Evolutionary conservation across 2,113 vertebrate species (phyloP).

Genomic region (Stercorarius parasiticus): DNA sequence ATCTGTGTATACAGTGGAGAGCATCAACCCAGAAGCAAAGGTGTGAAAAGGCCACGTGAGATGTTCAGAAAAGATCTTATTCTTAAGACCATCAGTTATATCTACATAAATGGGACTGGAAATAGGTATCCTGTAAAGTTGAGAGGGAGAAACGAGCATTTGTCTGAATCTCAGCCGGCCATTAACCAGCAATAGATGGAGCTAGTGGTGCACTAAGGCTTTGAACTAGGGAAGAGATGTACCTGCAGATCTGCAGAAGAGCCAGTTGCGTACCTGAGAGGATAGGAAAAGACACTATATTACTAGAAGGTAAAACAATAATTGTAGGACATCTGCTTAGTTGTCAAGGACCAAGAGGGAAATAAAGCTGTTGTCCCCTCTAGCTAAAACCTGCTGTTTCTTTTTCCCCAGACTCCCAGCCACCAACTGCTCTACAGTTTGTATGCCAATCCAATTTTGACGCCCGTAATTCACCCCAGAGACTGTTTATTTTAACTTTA

Average conservation of each 20-base stretch:
- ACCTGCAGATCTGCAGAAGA: constrained; percentile 66
- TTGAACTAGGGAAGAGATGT: background rate
- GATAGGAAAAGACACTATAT: constrained; percentile 23
- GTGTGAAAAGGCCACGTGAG: background rate
- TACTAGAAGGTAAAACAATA: constrained; percentile 81
- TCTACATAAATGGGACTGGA: background rate
- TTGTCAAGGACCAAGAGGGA: constrained; percentile 82
- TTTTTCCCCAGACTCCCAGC: constrained; percentile 73
- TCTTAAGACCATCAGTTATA: background rate
- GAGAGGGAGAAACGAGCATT: background rate
- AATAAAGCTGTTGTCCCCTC: constrained; percentile 85
- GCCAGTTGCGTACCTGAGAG: constrained; percentile 49
- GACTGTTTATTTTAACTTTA: constrained; percentile 80
- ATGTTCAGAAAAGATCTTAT: background rate
- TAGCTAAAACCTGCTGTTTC: constrained; percentile 82
- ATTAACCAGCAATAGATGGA: constrained; percentile 64
- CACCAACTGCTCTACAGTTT: constrained; percentile 79
- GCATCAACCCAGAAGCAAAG: background rate
- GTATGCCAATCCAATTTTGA: constrained; percentile 79
- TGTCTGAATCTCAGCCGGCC: background rate
- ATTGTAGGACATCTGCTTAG: constrained; percentile 82
- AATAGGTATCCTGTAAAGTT: fast-evolving
- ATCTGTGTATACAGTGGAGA: fast-evolving
- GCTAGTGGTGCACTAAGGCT: constrained; percentile 15
- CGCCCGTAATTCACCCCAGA: constrained; percentile 68